phyloP scores from a whole-genome alignment of 2,797 vertebrate genomes.

The Micrastur ruficollis region DNA sequence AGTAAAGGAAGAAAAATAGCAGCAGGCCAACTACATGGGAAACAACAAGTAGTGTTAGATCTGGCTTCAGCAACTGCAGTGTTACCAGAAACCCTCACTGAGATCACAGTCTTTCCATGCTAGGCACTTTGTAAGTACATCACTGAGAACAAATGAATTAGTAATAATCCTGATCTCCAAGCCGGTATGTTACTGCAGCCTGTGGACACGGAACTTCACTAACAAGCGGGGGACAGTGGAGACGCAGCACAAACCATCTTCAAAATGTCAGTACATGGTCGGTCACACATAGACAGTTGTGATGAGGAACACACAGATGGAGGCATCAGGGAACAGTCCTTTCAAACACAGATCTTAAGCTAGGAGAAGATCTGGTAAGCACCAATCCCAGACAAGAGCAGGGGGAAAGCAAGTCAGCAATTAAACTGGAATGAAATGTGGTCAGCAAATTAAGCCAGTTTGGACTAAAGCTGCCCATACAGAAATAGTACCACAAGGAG shows the following conservation, averaged over 20 bases:
- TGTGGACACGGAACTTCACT: neutral
- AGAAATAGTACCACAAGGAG: neutral
- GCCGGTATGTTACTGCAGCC: neutral
- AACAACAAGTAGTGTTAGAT: neutral
- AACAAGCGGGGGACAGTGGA: neutral
- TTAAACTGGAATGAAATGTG: neutral
- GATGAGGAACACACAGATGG: neutral
- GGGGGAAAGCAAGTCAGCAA: neutral
- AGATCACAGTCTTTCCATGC: neutral
- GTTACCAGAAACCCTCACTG: neutral
- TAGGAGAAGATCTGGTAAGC: neutral
- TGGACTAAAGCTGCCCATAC: neutral
- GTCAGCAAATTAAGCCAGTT: neutral
- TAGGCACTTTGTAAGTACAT: neutral
- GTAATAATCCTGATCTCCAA: neutral
- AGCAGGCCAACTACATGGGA: neutral
- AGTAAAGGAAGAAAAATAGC: neutral
- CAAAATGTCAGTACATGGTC: neutral
- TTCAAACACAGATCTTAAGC: neutral
- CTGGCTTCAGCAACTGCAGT: neutral
- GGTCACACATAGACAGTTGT: neutral
- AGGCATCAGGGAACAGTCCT: neutral
- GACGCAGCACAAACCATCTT: neutral
- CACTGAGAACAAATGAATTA: neutral
- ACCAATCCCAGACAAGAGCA: neutral